A percentile compares a stretch with the other conserved stretches of the same genome.
Conservation (phyloP, 2,797 vertebrate species). For the Poecilia gillii region DNA sequence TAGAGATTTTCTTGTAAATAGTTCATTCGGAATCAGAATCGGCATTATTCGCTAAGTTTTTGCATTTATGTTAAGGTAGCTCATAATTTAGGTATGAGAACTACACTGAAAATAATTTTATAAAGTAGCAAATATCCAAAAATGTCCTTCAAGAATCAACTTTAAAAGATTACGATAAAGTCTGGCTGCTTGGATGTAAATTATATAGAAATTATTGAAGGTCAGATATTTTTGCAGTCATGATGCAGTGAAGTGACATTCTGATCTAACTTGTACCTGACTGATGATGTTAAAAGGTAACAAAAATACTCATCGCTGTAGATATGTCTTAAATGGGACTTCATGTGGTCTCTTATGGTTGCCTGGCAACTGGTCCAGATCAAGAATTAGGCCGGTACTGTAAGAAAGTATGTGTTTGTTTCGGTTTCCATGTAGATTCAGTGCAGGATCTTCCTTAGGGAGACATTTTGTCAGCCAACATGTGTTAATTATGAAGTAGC, state of each 20-base stretch:
- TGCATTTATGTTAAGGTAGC: no score
- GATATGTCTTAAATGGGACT: background rate
- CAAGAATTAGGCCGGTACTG: background rate
- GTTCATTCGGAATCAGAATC: no score
- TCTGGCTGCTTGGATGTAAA: background rate
- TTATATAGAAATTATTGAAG: background rate
- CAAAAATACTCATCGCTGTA: background rate
- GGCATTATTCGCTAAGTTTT: no score
- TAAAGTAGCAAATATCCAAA: background rate
- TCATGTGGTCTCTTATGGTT: background rate
- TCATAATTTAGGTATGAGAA: background rate
- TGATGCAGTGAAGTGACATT: background rate
- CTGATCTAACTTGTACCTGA: background rate
- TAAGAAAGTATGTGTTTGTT: background rate
- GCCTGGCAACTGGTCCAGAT: conserved; percentile 7
- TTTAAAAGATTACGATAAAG: background rate
- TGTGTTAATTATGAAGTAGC: background rate
- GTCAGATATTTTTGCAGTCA: background rate
- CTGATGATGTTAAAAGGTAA: background rate
- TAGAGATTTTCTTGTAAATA: no score
- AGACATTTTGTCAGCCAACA: background rate
- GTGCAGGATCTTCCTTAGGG: background rate
- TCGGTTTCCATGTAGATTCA: background rate
- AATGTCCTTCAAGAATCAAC: background rate
- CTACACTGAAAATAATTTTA: background rate